Base-by-base conservation (phyloP, 2,888 invertebrate genomes). In the Diplolepis rosae region DNA sequence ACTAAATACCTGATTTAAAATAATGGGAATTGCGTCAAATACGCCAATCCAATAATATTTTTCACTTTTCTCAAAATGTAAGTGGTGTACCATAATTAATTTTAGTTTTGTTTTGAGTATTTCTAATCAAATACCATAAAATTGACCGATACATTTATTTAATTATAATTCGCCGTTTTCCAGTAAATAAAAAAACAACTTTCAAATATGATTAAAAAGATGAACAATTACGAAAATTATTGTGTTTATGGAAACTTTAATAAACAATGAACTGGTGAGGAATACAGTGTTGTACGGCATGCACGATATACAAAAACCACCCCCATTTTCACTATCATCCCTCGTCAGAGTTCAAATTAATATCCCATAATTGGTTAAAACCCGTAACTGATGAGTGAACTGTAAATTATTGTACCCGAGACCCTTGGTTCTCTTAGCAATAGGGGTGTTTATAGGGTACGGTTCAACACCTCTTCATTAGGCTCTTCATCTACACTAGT, bases 391-490 rank as follows among this genome's bases (percentile, higher is more conserved):
- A 88, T 85, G 85, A 87, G 84, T 81, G 85, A 85, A 82, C 86
- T 83, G 82, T 82, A 83, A 86, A 84, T 86, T 85, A 87, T 87
- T 87, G 86, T 86, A 83, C 79, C 79, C 79, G 73, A 82, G 81
- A 82, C 83, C 84, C 83, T 82, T 75, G 79, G 81, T 79, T 80
- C 81, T 74, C 77, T 75, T 80, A 81, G 77, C 81, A 80, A 84
- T 81, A 80, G 82, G 82, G 85, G 83, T n/a, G n/a, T 84, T 87
- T 83, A 84, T 81, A 80, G 84, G 80, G 83, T 81, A 88, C 85
- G 87, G 85, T 88, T 87, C 88, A 85, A 88, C 88, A 85, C 88
- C 87, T 88, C 88, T 86, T 87, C 86, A 85, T 87, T 86, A 87
- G 84, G 82, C 87, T 84, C 84, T 84, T 86, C 84, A 82, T 77